Evolutionary conservation across 2,113 vertebrate species (phyloP).

Genomic region (Empidonax traillii): DNA sequence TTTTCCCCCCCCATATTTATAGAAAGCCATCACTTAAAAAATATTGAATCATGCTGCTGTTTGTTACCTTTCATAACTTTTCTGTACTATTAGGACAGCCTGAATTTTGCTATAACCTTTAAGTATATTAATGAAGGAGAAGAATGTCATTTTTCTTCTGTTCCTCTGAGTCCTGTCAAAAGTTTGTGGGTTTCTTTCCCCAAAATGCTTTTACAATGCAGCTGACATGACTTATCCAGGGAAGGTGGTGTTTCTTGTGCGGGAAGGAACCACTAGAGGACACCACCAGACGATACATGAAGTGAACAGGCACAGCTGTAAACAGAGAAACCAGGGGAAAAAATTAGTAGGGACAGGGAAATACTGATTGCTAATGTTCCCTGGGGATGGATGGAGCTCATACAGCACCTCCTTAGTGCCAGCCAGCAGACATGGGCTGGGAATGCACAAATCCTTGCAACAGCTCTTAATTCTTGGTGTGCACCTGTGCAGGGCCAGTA

Average conservation of each 20-base stretch:
- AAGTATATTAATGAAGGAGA: background rate
- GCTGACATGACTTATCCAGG: background rate
- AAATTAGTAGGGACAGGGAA: background rate
- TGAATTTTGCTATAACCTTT: background rate
- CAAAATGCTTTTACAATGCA: background rate
- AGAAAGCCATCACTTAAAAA: background rate
- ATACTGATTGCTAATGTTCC: background rate
- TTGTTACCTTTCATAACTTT: background rate
- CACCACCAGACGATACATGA: background rate
- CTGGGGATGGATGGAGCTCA: background rate
- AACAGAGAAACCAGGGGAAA: background rate
- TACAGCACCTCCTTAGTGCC: background rate
- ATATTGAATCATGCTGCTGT: background rate
- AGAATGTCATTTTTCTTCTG: background rate
- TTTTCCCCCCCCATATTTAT: background rate
- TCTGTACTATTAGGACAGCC: background rate
- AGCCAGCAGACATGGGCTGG: background rate
- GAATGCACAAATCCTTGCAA: background rate
- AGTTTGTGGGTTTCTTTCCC: background rate
- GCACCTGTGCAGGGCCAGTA: background rate
- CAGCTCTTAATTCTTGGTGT: background rate
- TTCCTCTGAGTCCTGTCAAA: background rate
- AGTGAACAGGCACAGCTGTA: background rate
- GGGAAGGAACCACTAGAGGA: conserved; percentile 12
- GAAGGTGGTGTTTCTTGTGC: background rate